Evolutionary conservation across 2,888 invertebrate species (phyloP).

Genomic region (Cheilosia impressa): DNA sequence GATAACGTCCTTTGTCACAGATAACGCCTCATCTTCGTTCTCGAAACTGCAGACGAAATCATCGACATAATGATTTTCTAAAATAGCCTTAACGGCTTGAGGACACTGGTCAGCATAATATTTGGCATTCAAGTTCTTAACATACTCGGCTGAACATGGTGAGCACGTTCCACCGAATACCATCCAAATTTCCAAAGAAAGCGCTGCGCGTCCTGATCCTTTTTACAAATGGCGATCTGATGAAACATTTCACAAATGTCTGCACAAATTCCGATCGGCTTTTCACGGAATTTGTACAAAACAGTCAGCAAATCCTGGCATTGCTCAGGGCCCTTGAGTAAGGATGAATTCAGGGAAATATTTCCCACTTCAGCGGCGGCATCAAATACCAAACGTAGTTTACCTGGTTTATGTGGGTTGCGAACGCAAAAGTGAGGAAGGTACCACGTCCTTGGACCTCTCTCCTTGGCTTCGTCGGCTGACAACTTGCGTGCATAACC

Average conservation of each 20-base stretch:
- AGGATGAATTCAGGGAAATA: background rate
- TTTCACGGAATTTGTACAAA: constrained; percentile 76
- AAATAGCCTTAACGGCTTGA: constrained; percentile 9
- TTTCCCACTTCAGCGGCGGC: background rate
- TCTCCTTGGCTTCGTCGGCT: background rate
- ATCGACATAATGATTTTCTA: constrained; percentile 59
- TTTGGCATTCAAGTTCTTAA: background rate
- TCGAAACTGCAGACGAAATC: constrained; percentile 60
- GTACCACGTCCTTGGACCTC: background rate
- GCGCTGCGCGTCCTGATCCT: too few species aligned
- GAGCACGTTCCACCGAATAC: background rate
- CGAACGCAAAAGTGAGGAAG: background rate
- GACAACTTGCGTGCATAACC: background rate
- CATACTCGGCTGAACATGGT: background rate
- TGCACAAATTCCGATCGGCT: constrained; percentile 76
- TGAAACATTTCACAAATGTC: constrained; percentile 80
- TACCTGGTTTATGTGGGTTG: background rate
- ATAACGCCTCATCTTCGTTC: constrained; percentile 19
- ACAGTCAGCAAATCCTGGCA: constrained; percentile 72
- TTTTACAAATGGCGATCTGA: too few species aligned
- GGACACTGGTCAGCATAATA: background rate
- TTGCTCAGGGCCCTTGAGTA: constrained; percentile 78
- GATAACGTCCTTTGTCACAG: constrained; percentile 1
- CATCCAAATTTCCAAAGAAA: too few species aligned
- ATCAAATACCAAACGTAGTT: background rate